phyloP scores from a whole-genome alignment of 2,113 vertebrate species.

The Murina feae region DNA sequence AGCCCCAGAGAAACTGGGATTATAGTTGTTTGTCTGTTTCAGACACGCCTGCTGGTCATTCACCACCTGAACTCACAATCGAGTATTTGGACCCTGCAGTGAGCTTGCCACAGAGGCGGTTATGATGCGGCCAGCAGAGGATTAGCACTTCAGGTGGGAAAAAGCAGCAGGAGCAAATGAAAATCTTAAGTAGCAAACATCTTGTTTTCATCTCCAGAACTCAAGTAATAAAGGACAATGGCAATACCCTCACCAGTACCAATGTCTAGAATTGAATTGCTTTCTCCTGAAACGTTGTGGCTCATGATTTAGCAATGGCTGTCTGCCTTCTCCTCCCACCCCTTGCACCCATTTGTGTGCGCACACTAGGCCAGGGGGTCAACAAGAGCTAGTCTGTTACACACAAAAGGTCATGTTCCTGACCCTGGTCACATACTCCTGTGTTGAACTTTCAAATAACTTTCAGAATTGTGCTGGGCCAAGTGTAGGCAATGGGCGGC shows the following conservation, averaged over 20 bases:
- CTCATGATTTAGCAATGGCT: neutral
- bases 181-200: conserved; percentile 45
- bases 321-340: neutral
- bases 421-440: neutral
- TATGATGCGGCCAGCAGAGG: neutral
- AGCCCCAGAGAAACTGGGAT: neutral
- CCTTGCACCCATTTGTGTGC: rapidly evolving
- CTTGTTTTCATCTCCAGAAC: conserved; percentile 35
- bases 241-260: neutral
- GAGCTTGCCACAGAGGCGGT: neutral
- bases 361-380: neutral
- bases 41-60: conserved; percentile 41
- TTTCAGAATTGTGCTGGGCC: neutral
- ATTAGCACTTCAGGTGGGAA: conserved; percentile 5
- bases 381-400: neutral
- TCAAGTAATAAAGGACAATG: neutral
- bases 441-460: neutral
- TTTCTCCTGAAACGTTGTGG: neutral
- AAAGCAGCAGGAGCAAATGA: neutral
- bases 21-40: conserved; percentile 47
- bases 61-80: conserved; percentile 40
- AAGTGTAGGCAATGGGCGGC: neutral
- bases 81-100: neutral
- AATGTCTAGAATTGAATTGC: neutral
- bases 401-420: neutral